phyloP scores from a whole-genome alignment of 2,888 invertebrate genomes.

The Trissoscelio sp. region DNA sequence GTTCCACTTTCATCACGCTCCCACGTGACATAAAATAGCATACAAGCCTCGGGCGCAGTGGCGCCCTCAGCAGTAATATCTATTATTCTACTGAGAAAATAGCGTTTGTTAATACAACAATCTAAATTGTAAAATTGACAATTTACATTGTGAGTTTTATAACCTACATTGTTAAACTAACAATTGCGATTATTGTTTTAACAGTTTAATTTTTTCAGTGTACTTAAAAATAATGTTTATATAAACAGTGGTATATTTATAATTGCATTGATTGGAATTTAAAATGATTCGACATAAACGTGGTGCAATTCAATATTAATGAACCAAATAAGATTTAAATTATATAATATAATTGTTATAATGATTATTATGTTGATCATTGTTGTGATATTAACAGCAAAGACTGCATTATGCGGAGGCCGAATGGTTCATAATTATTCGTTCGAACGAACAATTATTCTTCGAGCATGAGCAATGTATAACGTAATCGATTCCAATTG shows the following conservation, averaged over 20 bases:
- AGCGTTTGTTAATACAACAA: too few species aligned
- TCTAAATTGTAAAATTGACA: too few species aligned
- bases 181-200: too few species aligned
- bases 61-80: too few species aligned
- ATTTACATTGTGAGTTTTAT: too few species aligned
- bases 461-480: slow-evolving; percentile 39
- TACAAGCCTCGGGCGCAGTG: too few species aligned
- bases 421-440: slow-evolving; percentile 57
- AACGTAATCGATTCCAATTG: slow-evolving; percentile 52
- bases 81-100: too few species aligned
- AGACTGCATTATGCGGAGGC: slow-evolving; percentile 49
- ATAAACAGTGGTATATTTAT: background rate
- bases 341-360: slow-evolving; percentile 33
- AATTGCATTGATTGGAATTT: background rate
- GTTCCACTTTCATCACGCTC: too few species aligned
- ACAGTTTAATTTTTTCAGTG: too few species aligned
- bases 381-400: slow-evolving; percentile 49
- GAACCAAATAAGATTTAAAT: slow-evolving; percentile 24
- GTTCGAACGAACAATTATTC: slow-evolving; percentile 47
- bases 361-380: slow-evolving; percentile 26
- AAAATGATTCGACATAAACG: background rate
- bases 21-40: too few species aligned
- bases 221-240: too few species aligned
- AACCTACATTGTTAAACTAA: too few species aligned
- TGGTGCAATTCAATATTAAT: slow-evolving; percentile 31